Base-by-base conservation (phyloP, 2,113 vertebrate species). In the Atherinomorus stipes region DNA sequence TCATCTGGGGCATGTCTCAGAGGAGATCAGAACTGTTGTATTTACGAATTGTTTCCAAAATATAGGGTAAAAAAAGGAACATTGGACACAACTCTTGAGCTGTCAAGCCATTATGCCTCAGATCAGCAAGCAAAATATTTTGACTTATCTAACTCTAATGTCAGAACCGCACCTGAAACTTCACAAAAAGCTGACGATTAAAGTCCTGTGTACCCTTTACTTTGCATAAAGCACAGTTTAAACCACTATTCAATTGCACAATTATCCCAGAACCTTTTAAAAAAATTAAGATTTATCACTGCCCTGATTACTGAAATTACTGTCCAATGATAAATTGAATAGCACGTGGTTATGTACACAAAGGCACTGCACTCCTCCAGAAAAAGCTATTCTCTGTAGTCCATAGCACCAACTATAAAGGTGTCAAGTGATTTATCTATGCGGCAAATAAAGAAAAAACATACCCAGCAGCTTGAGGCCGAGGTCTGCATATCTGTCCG, bases 1-100 rank as follows among this genome's bases (percentile, higher is more conserved):
- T 93, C 90, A 91, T 91, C 86, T 87, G 66, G 90, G 88, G 90
- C 89, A 88, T 47, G 83, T 79, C 92, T 90, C 92, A 63, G 77
- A 90, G 90, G 90, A 89, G 73, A 89, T 65, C 70, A 58, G 67
- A n/a, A 81, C 65, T 56, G 78, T 74, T 88, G 74, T 80, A 76
- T 80, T 50, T 50, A 79, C n/a, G 63, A 85, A 87, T 65, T 83
- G 71, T 67, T 61, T 88, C 78, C 69, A 88, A 87, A 89, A 87
- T 76, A 71, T 53, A 80, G 74, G 69, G 50, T 60, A 67, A 53
- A 22, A 49, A 59, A 53, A 71, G 28, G 16, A 61, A 67, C 37
- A 54, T 85, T 86, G 83, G 64, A 69, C 50, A 51, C 60, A 53
- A 74, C 25, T 12, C 60, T 66, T 65, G 42, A 71, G 78, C 21